Evolutionary conservation across 2,888 invertebrate genomes (phyloP).

Genomic region (Zaprionus obscuricornis): DNA sequence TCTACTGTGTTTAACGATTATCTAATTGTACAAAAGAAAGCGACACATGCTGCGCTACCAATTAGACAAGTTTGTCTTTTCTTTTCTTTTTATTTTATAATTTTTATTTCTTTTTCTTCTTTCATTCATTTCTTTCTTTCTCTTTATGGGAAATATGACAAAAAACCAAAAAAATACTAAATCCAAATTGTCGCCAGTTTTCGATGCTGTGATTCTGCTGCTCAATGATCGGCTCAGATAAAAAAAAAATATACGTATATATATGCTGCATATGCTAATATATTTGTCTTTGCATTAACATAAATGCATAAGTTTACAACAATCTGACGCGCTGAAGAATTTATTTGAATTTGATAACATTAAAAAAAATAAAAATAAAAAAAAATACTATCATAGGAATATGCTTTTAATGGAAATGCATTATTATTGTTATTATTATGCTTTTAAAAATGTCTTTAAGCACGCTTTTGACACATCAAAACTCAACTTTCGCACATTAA

Average conservation of each 20-base stretch:
- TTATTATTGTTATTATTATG: slow-evolving; percentile 2
- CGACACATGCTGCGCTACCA: slow-evolving; percentile 51
- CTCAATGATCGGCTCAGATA: slow-evolving; percentile 11
- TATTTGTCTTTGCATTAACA: slow-evolving; percentile 12
- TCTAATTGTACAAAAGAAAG: slow-evolving; percentile 70
- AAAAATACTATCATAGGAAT: too few relatives aligned
- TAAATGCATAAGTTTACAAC: slow-evolving; percentile 4
- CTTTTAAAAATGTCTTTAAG: slow-evolving; percentile 18
- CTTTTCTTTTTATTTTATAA: slow-evolving; percentile 15
- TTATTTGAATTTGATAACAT: slow-evolving; percentile 5
- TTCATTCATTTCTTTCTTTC: slow-evolving; percentile 9
- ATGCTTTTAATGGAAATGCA: neutral
- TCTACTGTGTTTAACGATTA: slow-evolving; percentile 48
- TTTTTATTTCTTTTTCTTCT: neutral
- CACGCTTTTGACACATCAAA: slow-evolving; percentile 13
- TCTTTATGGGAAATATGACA: slow-evolving; percentile 5
- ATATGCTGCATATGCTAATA: slow-evolving; percentile 30
- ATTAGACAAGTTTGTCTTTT: slow-evolving; percentile 63
- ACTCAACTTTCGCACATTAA: slow-evolving; percentile 61
- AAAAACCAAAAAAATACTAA: too few relatives aligned
- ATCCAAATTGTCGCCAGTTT: slow-evolving; percentile 14
- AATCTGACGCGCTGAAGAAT: neutral
- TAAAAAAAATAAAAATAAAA: too few relatives aligned
- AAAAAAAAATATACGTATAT: too few relatives aligned
- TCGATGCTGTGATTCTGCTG: slow-evolving; percentile 18